These are phyloP conservation scores for Siderastrea radians DNA, from an alignment of 92 coral and sea anemone species.

Conservation along the genomic window DNA sequence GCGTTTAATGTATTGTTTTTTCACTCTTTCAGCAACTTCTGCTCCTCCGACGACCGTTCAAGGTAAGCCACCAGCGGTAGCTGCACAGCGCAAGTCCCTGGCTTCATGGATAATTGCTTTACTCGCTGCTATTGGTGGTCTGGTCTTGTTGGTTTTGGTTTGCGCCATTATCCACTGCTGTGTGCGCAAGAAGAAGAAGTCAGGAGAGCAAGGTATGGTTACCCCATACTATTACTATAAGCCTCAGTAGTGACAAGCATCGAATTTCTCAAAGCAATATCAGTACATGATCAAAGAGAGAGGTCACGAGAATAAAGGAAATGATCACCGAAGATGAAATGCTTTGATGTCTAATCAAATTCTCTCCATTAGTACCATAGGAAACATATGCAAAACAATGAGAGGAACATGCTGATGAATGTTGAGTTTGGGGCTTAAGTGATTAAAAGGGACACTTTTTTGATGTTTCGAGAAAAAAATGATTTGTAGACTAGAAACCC, in stretches of 20 bases:
- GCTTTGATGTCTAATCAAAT: no score
- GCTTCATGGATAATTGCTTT: constrained; percentile 4
- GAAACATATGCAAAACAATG: no score
- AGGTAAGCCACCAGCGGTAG: not conserved
- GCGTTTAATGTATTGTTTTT: not conserved
- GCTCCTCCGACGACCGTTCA: constrained; percentile 1
- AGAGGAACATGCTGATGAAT: no score
- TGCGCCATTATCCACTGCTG: constrained; percentile 41
- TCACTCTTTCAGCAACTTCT: not conserved
- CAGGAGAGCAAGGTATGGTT: not conserved
- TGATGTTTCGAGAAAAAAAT: no score
- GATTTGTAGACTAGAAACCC: no score
- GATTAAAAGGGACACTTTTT: no score
- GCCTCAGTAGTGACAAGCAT: no score
- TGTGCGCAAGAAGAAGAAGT: not conserved
- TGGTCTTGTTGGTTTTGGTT: constrained; percentile 18
- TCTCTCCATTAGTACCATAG: no score
- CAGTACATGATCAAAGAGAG: not conserved
- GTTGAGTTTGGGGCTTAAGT: no score
- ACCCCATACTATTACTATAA: no score
- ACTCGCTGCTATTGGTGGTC: constrained; percentile 25
- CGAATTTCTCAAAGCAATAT: not conserved
- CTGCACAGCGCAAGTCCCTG: not conserved
- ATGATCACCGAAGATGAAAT: no score
- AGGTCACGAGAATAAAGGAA: no score